These are phyloP conservation scores for Muntiacus muntjak DNA, from an alignment of 2,113 vertebrate genomes.

Conservation along the genomic window DNA sequence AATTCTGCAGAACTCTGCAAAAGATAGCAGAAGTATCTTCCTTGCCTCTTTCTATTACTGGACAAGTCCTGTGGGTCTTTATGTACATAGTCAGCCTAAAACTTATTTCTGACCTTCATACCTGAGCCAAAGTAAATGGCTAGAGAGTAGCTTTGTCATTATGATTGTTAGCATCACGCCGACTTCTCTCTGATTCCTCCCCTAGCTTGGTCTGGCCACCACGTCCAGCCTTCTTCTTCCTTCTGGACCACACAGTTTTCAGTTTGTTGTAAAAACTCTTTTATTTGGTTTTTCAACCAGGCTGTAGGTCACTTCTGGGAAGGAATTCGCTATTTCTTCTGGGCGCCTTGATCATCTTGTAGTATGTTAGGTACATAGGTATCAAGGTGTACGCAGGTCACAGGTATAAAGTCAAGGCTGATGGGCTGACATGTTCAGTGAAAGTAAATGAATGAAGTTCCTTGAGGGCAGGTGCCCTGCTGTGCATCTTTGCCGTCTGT, in stretches of 20 bases:
- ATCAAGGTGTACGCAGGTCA: background rate
- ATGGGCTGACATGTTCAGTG: background rate
- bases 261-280: background rate
- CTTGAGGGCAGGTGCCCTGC: background rate
- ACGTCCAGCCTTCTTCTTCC: background rate
- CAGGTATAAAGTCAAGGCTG: background rate
- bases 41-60: background rate
- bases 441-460: background rate
- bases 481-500: background rate
- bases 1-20: background rate
- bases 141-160: background rate
- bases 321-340: background rate
- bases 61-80: background rate
- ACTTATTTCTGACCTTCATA: background rate
- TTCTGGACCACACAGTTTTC: background rate
- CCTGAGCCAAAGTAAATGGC: background rate
- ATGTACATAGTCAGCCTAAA: background rate
- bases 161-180: background rate
- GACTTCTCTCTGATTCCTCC: background rate
- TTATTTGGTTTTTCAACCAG: background rate
- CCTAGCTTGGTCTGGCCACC: background rate
- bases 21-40: background rate
- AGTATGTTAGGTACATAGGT: background rate
- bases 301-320: background rate
- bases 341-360: background rate